Evolutionary conservation across 2,113 vertebrate genomes (phyloP).

Genomic region (Oncorhynchus gorbuscha): DNA sequence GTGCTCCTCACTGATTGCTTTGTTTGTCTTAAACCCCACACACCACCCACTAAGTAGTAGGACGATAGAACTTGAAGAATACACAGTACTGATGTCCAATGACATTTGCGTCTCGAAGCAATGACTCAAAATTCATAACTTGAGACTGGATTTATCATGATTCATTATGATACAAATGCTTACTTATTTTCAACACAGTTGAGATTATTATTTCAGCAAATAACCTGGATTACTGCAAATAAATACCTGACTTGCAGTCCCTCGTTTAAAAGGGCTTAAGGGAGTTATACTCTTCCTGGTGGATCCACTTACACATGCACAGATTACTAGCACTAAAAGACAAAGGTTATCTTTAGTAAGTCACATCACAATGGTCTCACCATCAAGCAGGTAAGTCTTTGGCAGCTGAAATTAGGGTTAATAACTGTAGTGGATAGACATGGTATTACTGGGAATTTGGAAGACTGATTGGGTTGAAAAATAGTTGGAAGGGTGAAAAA

Average conservation of each 20-base stretch:
- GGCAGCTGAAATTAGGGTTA: conserved; percentile 32
- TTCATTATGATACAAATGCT: not conserved
- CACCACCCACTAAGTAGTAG: conserved; percentile 3
- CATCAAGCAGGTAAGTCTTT: conserved; percentile 48
- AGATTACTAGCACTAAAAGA: conserved; percentile 67
- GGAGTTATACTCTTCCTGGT: conserved; percentile 62
- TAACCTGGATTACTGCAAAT: conserved; percentile 16
- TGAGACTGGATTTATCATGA: not conserved
- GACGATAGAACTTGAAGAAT: not conserved
- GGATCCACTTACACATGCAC: conserved; percentile 67
- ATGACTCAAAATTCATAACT: not conserved
- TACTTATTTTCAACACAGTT: not conserved
- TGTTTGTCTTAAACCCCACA: conserved; percentile 31
- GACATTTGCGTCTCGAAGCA: not conserved
- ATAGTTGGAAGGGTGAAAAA: conserved; percentile 18
- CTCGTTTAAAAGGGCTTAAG: conserved; percentile 65
- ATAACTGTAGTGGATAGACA: conserved; percentile 29
- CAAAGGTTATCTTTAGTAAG: conserved; percentile 42
- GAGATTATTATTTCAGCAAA: conserved; percentile 8
- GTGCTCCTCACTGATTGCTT: conserved; percentile 18
- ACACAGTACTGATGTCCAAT: conserved; percentile 3
- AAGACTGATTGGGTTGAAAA: not conserved
- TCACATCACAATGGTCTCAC: conserved; percentile 39
- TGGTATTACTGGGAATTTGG: conserved; percentile 39
- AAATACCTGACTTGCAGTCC: conserved; percentile 52